Percentiles rank a stretch among this genome's conserved stretches.
phyloP scores from a whole-genome alignment of 2,888 invertebrate species.

The Alitta virens region DNA sequence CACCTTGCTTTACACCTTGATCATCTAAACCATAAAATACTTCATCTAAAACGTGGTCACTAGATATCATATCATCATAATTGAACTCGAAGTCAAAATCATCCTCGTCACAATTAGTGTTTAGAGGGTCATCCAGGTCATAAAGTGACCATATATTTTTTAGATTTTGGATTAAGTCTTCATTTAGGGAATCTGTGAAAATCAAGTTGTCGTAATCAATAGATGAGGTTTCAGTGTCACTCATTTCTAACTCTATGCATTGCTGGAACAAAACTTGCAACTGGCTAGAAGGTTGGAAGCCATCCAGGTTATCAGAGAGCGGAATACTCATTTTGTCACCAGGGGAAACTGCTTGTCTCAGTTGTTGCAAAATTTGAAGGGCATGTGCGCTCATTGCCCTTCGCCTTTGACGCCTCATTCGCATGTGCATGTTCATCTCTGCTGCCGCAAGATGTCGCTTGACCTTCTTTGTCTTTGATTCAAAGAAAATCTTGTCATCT shows the following conservation, averaged over 20 bases:
- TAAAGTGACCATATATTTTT: background rate
- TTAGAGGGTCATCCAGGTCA: background rate
- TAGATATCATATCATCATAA: background rate
- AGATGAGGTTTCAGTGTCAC: background rate
- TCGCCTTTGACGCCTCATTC: background rate
- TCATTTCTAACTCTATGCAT: background rate
- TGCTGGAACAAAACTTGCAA: background rate
- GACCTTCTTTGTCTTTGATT: background rate
- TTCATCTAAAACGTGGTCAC: background rate
- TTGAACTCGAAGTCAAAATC: background rate
- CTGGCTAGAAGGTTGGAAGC: background rate
- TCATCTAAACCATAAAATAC: background rate
- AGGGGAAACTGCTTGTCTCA: background rate
- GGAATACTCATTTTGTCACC: background rate
- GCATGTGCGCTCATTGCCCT: background rate
- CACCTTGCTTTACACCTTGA: no score
- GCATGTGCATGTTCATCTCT: background rate
- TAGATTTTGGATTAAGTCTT: background rate
- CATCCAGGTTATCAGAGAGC: background rate
- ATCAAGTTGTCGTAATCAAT: background rate
- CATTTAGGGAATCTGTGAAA: background rate
- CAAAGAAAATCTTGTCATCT: background rate
- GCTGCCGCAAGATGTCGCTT: background rate
- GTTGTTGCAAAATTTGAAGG: background rate
- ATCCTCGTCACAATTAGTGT: background rate